A percentile compares a stretch with the other conserved stretches of the same genome.
These are phyloP conservation scores for Gavialis gangeticus DNA, from an alignment of 2,113 vertebrate species.

Conservation along the genomic window DNA sequence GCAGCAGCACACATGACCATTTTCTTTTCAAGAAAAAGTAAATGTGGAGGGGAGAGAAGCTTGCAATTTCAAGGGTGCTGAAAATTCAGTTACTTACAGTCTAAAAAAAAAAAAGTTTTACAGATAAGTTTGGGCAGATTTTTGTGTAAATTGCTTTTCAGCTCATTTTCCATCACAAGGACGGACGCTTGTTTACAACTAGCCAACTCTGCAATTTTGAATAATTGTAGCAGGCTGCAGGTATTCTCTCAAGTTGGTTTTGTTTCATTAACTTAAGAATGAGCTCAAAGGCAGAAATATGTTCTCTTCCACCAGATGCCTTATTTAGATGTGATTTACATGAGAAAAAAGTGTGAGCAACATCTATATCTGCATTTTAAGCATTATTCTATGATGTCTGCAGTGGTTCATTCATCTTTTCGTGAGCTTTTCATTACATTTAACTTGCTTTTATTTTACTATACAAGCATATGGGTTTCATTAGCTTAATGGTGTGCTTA, in stretches of 20 bases:
- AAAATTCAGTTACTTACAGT: constrained; percentile 5
- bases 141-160: constrained; percentile 44
- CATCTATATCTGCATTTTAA: constrained; percentile 61
- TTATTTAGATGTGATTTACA: constrained; percentile 54
- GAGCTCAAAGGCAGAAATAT: constrained; percentile 53
- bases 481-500: constrained; percentile 6
- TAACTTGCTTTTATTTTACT: constrained; percentile 30
- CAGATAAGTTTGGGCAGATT: constrained; percentile 21
- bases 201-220: constrained; percentile 23
- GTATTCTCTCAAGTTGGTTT: constrained; percentile 10
- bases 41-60: not conserved
- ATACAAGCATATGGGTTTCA: constrained; percentile 40
- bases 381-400: constrained; percentile 35
- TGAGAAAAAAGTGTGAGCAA: constrained; percentile 8
- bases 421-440: constrained; percentile 16
- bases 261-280: constrained; percentile 24
- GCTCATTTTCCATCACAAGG: not conserved
- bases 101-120: not conserved
- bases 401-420: constrained; percentile 16
- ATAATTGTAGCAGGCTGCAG: not conserved
- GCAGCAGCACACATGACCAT: not conserved
- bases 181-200: constrained; percentile 22
- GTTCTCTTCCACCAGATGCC: constrained; percentile 13
- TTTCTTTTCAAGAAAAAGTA: not conserved
- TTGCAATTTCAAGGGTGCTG: constrained; percentile 7